Conservation (phyloP, 2,888 invertebrate genomes). For the Acheta domesticus region DNA sequence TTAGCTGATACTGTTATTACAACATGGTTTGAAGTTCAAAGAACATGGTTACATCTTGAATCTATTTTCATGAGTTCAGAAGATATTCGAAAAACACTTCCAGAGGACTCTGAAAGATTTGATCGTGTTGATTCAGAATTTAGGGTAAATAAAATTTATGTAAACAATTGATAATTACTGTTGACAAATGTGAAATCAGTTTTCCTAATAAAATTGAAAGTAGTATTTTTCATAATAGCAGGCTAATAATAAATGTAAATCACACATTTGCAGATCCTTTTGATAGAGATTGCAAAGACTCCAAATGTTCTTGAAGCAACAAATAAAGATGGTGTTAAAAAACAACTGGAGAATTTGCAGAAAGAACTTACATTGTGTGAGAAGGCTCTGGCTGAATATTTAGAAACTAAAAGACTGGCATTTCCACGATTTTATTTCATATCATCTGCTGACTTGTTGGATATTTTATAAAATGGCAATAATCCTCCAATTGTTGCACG, state of each 20-base stretch:
- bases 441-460: slow-evolving; percentile 90
- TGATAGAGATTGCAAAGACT: slow-evolving; percentile 66
- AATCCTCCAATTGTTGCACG: slow-evolving; percentile 78
- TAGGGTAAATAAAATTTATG: slow-evolving; percentile 56
- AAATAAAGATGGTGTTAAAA: slow-evolving; percentile 76
- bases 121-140: slow-evolving; percentile 88
- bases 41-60: slow-evolving; percentile 95
- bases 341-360: slow-evolving; percentile 76
- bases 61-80: slow-evolving; percentile 98
- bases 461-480: slow-evolving; percentile 93
- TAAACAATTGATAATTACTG: too few relatives aligned
- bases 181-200: too few relatives aligned
- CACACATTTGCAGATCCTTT: not conserved
- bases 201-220: too few relatives aligned
- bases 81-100: slow-evolving; percentile 90
- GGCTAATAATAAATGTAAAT: too few relatives aligned
- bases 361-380: slow-evolving; percentile 86
- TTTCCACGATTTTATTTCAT: slow-evolving; percentile 96
- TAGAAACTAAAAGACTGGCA: slow-evolving; percentile 92
- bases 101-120: slow-evolving; percentile 89
- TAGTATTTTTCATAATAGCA: too few relatives aligned
- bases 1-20: slow-evolving; percentile 92
- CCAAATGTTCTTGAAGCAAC: slow-evolving; percentile 90
- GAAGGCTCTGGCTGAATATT: slow-evolving; percentile 93
- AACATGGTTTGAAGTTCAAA: slow-evolving; percentile 92